phyloP scores from a whole-genome alignment of 2,113 vertebrate genomes.

The Ceuthmochares aereus region DNA sequence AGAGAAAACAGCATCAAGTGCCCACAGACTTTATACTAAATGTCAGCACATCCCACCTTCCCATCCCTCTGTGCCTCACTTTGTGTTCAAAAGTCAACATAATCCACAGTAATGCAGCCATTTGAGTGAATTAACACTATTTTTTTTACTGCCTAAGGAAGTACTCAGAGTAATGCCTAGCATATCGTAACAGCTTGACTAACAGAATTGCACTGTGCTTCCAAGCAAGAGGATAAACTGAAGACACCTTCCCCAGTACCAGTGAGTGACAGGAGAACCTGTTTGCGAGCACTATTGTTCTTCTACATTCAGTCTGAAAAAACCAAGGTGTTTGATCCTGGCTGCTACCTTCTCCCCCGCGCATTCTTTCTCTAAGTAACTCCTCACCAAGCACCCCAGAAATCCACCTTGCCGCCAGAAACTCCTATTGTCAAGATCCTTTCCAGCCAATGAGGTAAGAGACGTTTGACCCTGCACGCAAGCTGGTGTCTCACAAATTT shows the following conservation, averaged over 20 bases:
- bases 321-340: not conserved
- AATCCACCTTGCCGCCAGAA: not conserved
- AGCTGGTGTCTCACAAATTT: not conserved
- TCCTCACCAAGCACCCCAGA: not conserved
- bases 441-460: not conserved
- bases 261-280: not conserved
- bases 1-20: not conserved
- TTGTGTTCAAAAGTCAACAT: not conserved
- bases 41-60: not conserved
- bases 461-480: fast-evolving
- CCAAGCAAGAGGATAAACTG: not conserved
- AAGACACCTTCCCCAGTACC: not conserved
- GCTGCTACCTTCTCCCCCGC: not conserved
- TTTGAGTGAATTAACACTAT: not conserved
- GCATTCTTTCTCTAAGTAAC: not conserved
- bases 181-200: not conserved
- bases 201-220: not conserved
- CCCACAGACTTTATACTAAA: not conserved
- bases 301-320: not conserved
- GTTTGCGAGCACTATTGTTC: not conserved
- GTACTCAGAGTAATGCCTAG: not conserved
- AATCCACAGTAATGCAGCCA: not conserved
- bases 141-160: not conserved
- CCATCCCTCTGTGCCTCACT: not conserved
- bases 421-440: not conserved